Evolutionary conservation across 2,113 vertebrate genomes (phyloP).

Genomic region (Emydocephalus ijimae): DNA sequence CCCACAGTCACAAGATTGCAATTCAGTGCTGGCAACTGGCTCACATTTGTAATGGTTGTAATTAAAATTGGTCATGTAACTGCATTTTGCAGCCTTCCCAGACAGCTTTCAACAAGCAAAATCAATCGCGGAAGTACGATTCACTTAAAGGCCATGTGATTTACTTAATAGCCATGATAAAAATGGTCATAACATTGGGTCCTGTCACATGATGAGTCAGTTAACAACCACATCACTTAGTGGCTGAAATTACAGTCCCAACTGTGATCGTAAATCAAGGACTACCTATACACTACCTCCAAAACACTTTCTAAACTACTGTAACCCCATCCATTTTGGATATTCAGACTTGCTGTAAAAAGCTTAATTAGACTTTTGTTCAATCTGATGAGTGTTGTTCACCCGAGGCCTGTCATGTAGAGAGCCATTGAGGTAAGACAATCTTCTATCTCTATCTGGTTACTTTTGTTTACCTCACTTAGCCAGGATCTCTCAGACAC

Average conservation of each 20-base stretch:
- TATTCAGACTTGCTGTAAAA: not conserved
- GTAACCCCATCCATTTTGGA: not conserved
- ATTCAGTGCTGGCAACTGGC: not conserved
- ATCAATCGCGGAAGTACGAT: not conserved
- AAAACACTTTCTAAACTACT: not conserved
- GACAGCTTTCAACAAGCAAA: not conserved
- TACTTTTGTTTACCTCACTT: not conserved
- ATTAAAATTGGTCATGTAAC: not conserved
- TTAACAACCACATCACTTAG: not conserved
- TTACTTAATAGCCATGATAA: not conserved
- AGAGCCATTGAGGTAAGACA: not conserved
- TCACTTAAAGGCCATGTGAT: not conserved
- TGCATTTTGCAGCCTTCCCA: not conserved
- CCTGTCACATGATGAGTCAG: not conserved
- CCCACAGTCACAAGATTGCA: not conserved
- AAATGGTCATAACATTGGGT: not conserved
- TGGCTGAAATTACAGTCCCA: not conserved
- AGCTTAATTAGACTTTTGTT: not conserved
- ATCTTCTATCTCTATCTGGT: not conserved
- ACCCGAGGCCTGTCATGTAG: not conserved
- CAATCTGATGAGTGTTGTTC: not conserved
- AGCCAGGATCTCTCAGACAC: not conserved
- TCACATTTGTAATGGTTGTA: not conserved
- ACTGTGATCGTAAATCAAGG: not conserved
- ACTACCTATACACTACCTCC: not conserved